Evolutionary conservation across 2,797 vertebrate genomes (phyloP), one percentile per base, ranked within the genome.

Genomic region (Hippopotamyrus pictus): DNA sequence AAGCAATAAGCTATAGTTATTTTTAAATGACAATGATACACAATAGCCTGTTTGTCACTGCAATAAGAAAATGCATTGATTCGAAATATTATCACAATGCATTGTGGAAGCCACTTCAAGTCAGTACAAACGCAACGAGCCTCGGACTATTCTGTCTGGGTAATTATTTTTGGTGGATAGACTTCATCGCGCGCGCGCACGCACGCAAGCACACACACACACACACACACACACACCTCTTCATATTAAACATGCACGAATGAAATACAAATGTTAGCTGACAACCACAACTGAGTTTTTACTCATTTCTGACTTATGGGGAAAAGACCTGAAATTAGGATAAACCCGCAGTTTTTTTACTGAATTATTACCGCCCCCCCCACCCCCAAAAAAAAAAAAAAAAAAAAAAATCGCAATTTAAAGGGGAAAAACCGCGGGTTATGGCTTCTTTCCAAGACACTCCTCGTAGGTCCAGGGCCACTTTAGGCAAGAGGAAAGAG

Each of bases 1-100:
- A 22, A 22, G 54, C 0, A 59, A 59, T 59, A 22, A 59, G n/a
- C 2, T 59, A 59, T 59, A 59, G 57, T 22, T 46, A 82, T 46
- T 82, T 46, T 76, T 37, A 12, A 93, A 92, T 92, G 90, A 93
- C 44, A 82, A 46, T 82, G 37, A 82, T 46, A 82, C 76, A 82
- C 76, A 82, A n/a, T 46, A 46, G 17, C 14, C 17, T n/a, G 37
- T 46, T 82, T 82, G 76, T 33, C 76, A 82, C 76, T 46, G 76
- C 76, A 82, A 82, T 82, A 44, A 44, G 76, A 82, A 82, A 82
- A 82, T n/a, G 41, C 17, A 82, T 37, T 82, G 76, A 82, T 46
- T 82, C 37, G 19, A 46, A 82, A 44, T 82, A 82, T 46, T 82
- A 17, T 19, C 14, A 82, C 41, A 82, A 82, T 19, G 19, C 41